Base-by-base conservation (phyloP, 2,888 invertebrate genomes). In the Scaptomyza cyrtandrae region DNA sequence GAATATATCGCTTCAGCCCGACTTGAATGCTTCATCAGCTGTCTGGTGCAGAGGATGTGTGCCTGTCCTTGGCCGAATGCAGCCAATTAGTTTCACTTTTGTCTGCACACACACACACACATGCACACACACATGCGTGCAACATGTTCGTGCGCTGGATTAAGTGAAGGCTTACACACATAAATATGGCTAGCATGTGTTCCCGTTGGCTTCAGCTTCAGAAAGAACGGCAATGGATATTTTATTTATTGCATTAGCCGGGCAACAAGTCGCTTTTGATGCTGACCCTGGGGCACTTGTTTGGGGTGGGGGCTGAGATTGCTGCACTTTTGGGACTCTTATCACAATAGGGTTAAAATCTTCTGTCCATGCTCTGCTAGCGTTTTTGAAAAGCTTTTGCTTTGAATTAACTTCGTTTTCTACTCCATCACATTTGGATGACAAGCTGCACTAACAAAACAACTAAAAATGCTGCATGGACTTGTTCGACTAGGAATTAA, bases 231-330 rank as follows among this genome's bases (percentile, higher is more conserved):
- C 62, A 75, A 68, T 72, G 88, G 82, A 71, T 72, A 79, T 76
- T 76, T 77, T 82, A 75, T 73, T 75, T 85, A 82, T 81, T 71
- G 61, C 71, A 70, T 75, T 75, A 75, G 78, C 46, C 53, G n/a
- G 49, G 43, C 52, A 52, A 50, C 57, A 49, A 41, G 44, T 66
- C 16, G 62, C 54, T 43, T 27, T 59, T 55, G 44, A 52, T 57
- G 44, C 39, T 39, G 52, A 56, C 57, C 53, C 52, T 6, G n/a
- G 13, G 35, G 27, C 35, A 14, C 14, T 44, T 16, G 24, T 14
- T 31, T 43, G 19, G 33, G 16, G 19, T 9, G 11, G 29, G n/a
- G 37, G 50, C 39, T 35, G 24, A 45, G 45, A n/a, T 48, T 63
- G 63, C 57, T 68, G 74, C 82, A 59, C 73, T 63, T 45, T 65